Evolutionary conservation across 2,888 invertebrate species (phyloP).

Genomic region (Phoenoteleia sp.): DNA sequence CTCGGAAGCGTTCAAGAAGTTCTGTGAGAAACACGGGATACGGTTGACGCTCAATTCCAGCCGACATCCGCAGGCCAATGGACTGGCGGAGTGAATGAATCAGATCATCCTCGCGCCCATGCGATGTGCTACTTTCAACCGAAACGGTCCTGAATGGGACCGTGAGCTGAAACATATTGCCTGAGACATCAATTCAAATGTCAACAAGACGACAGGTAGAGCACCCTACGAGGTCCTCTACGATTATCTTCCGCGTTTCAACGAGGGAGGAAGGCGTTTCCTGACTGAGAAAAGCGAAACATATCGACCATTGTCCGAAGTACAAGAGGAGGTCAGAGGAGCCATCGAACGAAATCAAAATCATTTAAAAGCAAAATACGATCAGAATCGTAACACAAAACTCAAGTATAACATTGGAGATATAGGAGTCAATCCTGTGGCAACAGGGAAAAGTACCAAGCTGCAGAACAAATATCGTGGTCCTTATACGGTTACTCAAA

Average conservation of each 20-base stretch:
- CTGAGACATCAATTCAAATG: background rate
- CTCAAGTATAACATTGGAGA: no score
- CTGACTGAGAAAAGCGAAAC: background rate
- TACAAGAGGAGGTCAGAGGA: background rate
- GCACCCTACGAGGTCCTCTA: background rate
- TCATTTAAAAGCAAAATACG: no score
- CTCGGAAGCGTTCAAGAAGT: background rate
- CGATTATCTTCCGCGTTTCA: background rate
- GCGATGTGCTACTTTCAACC: background rate
- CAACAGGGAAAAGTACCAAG: no score
- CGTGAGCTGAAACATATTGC: background rate
- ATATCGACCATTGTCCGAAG: background rate
- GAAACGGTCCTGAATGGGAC: background rate
- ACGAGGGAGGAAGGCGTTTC: background rate
- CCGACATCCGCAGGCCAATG: conserved; percentile 19
- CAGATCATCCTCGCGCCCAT: background rate
- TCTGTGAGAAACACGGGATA: background rate
- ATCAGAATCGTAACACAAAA: no score
- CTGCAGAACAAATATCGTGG: no score
- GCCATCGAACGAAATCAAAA: no score
- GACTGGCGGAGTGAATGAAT: conserved; percentile 1
- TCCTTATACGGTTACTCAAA: no score
- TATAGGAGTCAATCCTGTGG: no score
- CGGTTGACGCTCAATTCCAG: background rate
- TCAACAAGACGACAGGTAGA: conserved; percentile 19